phyloP scores from a whole-genome alignment of 2,797 vertebrate genomes.

The Hozukius guyotensis region DNA sequence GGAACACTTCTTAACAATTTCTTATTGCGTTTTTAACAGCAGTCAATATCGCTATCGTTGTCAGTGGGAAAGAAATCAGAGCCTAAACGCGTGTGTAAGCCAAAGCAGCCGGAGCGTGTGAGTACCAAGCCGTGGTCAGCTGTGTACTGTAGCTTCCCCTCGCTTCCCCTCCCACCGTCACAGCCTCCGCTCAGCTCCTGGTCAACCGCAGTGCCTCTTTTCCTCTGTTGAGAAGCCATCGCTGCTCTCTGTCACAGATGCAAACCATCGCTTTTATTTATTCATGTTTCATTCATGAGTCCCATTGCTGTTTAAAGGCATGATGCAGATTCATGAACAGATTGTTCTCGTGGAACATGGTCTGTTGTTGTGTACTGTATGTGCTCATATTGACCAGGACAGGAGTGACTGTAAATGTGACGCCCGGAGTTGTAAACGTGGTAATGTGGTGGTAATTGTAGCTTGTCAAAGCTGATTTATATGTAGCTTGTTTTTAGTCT shows the following conservation, averaged over 20 bases:
- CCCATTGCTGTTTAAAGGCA: constrained; percentile 58
- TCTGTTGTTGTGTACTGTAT: constrained; percentile 33
- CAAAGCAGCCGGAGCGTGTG: constrained; percentile 86
- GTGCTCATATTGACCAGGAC: constrained; percentile 73
- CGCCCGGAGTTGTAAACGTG: constrained; percentile 43
- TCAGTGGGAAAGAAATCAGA: constrained; percentile 85
- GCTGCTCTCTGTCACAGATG: constrained; percentile 59
- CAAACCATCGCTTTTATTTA: constrained; percentile 75
- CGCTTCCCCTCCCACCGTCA: constrained; percentile 13
- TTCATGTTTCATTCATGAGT: constrained; percentile 44
- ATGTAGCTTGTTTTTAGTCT: constrained; percentile 48
- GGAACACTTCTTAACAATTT: constrained; percentile 65
- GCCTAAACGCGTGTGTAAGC: constrained; percentile 82
- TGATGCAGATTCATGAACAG: constrained; percentile 62
- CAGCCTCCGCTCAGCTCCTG: constrained; percentile 77
- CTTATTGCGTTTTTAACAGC: constrained; percentile 82
- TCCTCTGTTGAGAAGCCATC: constrained; percentile 56
- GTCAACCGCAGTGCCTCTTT: constrained; percentile 68
- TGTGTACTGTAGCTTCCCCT: constrained; percentile 54
- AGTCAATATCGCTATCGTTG: constrained; percentile 84
- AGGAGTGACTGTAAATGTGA: constrained; percentile 58
- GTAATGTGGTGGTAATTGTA: constrained; percentile 53
- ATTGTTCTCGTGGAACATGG: constrained; percentile 53
- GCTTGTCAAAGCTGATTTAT: constrained; percentile 32
- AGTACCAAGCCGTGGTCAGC: constrained; percentile 78